Evolutionary conservation across 2,113 vertebrate genomes (phyloP), one percentile per base, ranked within the genome.

Genomic region (Prolemur simus): DNA sequence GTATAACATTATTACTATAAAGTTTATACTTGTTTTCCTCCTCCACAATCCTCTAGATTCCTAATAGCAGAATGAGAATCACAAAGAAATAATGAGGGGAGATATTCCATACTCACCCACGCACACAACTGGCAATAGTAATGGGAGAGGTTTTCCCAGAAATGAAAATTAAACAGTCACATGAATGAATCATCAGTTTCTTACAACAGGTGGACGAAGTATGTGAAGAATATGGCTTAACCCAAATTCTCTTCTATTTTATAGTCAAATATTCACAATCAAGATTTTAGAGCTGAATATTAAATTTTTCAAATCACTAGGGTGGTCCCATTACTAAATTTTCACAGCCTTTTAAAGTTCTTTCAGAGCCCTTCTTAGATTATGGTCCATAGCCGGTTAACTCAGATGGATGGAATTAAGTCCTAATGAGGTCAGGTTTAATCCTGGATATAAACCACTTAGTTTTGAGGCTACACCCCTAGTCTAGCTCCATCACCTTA

Each of bases 391-490:
- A 0, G 9, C 32, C 92, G 60, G 85, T 25, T 42, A 69, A 80
- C 47, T 47, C 15, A 52, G 8, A 68, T 12, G 1, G 9, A n/a
- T 1, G 21, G 37, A 85, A 29, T 49, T n/a, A 76, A 78, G 34
- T 9, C 47, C 76, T 95, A 77, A 95, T 2, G 63, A 78, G 60
- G 54, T 83, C 14, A 5, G 68, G 12, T 45, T 90, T 96, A 95
- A 96, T 91, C 95, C 54, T 82, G 34, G 27, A 86, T 91, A 56
- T 56, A 85, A 95, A 74, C 93, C 49, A 78, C 91, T 93, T 56
- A 56, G 54, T 77, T 89, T 60, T 69, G 49, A 63, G 25, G 78
- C n/a, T 87, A 34, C 2, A 84, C 6, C 86, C 20, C 58, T 60
- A 25, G 9, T 21, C 58, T 56, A 60, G 58, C 58, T 60, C 58